Base-by-base conservation (phyloP, 1,140 invertebrate species). In the Araneus ventricosus region DNA sequence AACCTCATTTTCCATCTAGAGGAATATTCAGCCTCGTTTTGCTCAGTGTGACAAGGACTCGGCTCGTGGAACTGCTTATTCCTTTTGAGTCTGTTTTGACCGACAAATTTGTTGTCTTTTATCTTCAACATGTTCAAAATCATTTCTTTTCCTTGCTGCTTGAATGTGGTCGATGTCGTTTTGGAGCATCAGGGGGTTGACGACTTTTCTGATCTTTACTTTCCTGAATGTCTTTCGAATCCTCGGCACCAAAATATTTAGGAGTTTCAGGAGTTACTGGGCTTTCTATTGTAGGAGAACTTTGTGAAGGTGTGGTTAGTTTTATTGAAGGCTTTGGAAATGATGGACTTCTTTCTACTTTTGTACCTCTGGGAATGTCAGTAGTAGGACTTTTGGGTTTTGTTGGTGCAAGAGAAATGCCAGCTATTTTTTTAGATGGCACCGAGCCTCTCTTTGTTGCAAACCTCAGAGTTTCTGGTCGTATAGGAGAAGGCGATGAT, bases 381-480 rank as follows among this genome's bases (percentile, higher is more conserved):
- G 59, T 75, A 24, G 91, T n/a, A 27, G 41, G 57, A 41, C 41
- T 79, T 41, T 39, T 37, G 1, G 91, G 85, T 37, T 24, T 75
- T 6, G 27, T 41, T 22, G 82, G 63, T 39, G 85, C 84, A 22
- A 93, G 85, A 14, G 84, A 57, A 22, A 93, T 93, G 1, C 91
- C 91, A 27, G 91, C 91, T 17, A 93, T 87, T 61, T 93, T 87
- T 59, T 93, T 93, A 17, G 84, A 41, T 52, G 90, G 63, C 34
- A 39, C 67, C 7, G 45, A 79, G 41, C 63, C 82, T 63, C 39
- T 57, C 79, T 93, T 93, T 14, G 85, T 27, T 17, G 30, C 27
- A 59, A 93, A 93, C 22, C 30, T 37, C 17, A 93, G 45, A n/a
- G 84, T 79, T 30, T 87, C 85, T 45, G 85, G 91, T 80, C 89